phyloP scores from a whole-genome alignment of 2,888 invertebrate species.

The Esperia sulphurella region DNA sequence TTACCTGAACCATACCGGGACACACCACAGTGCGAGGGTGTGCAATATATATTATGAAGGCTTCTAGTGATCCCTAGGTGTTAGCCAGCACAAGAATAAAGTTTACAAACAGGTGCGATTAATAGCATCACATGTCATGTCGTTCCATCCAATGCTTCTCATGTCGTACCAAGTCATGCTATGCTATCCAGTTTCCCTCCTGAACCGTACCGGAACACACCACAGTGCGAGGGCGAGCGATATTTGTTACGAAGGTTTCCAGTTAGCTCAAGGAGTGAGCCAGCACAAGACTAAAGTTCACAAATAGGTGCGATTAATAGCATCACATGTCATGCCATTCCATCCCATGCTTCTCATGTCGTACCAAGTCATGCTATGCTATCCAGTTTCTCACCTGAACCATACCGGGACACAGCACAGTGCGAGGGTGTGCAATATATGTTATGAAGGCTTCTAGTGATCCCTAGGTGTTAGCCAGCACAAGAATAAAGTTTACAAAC shows the following conservation, averaged over 20 bases:
- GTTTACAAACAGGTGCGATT: slow-evolving; percentile 5
- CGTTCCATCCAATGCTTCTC: no score
- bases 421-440: not conserved
- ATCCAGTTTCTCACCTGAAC: no score
- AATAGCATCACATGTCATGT: no score
- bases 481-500: slow-evolving; percentile 1
- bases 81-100: not conserved
- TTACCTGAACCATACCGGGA: no score
- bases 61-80: slow-evolving; percentile 2
- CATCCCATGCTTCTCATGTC: no score
- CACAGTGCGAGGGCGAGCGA: no score
- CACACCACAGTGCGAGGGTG: not conserved
- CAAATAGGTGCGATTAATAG: slow-evolving; percentile 4
- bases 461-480: slow-evolving; percentile 1
- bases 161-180: no score
- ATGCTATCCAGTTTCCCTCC: no score
- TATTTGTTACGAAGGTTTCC: no score
- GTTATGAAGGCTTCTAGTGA: slow-evolving; percentile 5
- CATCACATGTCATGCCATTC: no score
- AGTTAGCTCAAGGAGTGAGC: not conserved
- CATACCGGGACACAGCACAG: slow-evolving; percentile 7
- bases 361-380: no score
- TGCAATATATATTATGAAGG: slow-evolving; percentile 6
- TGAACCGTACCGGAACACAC: no score
- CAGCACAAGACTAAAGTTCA: slow-evolving; percentile 2